A percentile compares a stretch with the other conserved stretches of the same genome.
These are phyloP conservation scores for Heliocidaris erythrogramma DNA, from an alignment of 35 echinoderm and acorn worm species.

Conservation along the genomic window DNA sequence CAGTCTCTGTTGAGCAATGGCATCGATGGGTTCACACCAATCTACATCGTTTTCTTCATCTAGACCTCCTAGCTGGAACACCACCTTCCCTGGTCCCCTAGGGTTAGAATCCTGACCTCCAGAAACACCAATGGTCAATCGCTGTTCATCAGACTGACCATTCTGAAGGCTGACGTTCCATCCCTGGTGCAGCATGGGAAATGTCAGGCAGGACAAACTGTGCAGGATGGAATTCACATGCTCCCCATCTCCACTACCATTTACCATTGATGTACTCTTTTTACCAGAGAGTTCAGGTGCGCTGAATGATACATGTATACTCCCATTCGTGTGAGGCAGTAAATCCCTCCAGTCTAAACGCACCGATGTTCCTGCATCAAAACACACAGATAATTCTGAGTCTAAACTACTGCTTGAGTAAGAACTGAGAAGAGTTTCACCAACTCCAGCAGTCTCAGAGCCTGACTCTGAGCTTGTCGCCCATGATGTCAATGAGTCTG, in stretches of 20 bases:
- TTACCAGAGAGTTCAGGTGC: constrained; percentile 5
- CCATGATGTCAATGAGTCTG: background rate
- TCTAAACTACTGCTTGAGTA: background rate
- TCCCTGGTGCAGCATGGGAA: background rate
- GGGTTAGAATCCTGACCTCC: background rate
- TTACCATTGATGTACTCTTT: background rate
- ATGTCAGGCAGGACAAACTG: constrained; percentile 2
- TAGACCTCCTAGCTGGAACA: background rate
- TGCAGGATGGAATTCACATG: constrained; percentile 34
- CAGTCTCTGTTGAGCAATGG: background rate
- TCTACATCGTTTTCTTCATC: background rate
- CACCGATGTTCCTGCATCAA: background rate
- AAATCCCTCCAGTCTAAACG: background rate
- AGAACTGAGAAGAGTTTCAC: background rate
- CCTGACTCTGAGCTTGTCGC: background rate
- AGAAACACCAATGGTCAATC: background rate
- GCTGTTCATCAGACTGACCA: background rate
- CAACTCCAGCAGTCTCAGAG: background rate
- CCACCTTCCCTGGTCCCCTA: background rate
- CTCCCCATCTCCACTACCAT: background rate
- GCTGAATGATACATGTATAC: constrained; percentile 6
- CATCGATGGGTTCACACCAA: constrained; percentile 31
- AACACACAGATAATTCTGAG: background rate
- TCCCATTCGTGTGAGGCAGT: background rate
- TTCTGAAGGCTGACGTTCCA: background rate